phyloP scores from a whole-genome alignment of 2,797 vertebrate species.

The Tympanoctomys barrerae region DNA sequence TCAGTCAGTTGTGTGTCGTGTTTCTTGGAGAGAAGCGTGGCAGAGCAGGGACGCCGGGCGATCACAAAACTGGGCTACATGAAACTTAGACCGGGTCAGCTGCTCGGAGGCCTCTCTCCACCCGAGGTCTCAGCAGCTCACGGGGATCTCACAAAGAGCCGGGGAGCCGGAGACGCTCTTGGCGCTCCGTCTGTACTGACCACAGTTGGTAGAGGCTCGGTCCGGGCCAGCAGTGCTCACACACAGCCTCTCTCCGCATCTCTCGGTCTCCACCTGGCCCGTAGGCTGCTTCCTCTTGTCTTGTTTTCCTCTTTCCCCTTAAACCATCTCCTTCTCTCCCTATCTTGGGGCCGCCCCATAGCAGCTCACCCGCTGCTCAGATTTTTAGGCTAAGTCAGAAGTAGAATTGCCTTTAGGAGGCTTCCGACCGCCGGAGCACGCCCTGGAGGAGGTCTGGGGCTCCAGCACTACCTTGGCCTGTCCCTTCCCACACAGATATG shows the following conservation, averaged over 20 bases:
- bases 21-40: fast-evolving
- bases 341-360: background rate
- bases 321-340: too few species aligned
- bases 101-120: background rate
- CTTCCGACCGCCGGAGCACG: fast-evolving
- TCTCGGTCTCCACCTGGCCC: background rate
- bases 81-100: background rate
- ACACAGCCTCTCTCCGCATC: background rate
- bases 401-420: fast-evolving
- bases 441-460: background rate
- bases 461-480: background rate
- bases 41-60: fast-evolving
- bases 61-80: fast-evolving
- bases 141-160: background rate
- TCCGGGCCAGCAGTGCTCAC: background rate
- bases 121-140: background rate
- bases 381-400: background rate
- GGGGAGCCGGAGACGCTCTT: background rate
- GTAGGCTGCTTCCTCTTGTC: background rate
- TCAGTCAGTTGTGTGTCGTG: fast-evolving
- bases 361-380: too few species aligned
- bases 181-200: background rate
- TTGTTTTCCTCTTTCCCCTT: background rate
- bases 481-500: fast-evolving
- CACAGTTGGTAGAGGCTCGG: fast-evolving